Conservation (phyloP, 2,797 vertebrate species). For the Sebastes vulpes region DNA sequence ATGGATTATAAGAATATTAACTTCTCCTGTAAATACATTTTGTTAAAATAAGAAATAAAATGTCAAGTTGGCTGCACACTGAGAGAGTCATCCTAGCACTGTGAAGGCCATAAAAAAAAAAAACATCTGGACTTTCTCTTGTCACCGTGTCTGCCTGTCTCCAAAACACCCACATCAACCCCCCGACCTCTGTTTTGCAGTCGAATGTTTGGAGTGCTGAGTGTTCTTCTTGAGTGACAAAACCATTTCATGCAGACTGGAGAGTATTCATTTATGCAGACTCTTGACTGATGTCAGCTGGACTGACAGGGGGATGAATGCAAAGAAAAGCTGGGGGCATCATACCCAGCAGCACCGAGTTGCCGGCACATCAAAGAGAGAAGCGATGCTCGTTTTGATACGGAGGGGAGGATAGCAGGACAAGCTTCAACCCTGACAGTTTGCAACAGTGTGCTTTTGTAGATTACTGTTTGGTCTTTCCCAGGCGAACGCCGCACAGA, state of each 20-base stretch:
- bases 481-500: conserved; percentile 27
- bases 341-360: conserved; percentile 58
- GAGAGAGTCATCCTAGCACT: background rate
- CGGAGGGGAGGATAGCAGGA: conserved; percentile 59
- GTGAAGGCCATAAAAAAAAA: background rate
- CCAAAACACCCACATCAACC: conserved; percentile 35
- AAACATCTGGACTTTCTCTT: conserved; percentile 5
- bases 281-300: conserved; percentile 76
- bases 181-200: conserved; percentile 21
- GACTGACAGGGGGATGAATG: conserved; percentile 63
- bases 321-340: conserved; percentile 60
- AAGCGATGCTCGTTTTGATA: conserved; percentile 44
- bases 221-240: conserved; percentile 57
- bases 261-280: conserved; percentile 66
- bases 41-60: background rate
- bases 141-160: background rate
- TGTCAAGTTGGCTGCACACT: background rate
- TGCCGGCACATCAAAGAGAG: conserved; percentile 69
- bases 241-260: conserved; percentile 57
- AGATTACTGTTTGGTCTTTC: conserved; percentile 71
- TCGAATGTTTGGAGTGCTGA: conserved; percentile 18
- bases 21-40: background rate
- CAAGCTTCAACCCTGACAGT: conserved; percentile 68
- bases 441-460: conserved; percentile 68
- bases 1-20: background rate